These are phyloP conservation scores for Lochmaea capreae DNA, from an alignment of 2,888 invertebrate species.

Conservation along the genomic window DNA sequence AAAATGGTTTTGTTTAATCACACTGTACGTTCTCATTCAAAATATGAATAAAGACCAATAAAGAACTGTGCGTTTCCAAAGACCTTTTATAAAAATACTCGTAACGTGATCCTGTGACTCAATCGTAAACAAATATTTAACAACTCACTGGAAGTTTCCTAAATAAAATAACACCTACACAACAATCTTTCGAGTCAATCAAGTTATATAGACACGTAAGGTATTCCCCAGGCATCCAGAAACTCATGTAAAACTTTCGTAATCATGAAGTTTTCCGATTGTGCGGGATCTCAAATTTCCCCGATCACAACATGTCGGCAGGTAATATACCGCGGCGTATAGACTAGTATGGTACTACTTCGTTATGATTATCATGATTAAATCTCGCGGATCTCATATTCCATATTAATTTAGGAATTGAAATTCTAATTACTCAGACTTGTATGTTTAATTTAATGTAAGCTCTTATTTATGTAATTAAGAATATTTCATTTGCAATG, in stretches of 20 bases:
- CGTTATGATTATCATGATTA: neutral
- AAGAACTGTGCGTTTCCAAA: no score
- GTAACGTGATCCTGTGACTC: neutral
- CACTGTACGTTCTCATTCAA: no score
- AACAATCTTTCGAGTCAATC: neutral
- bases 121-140: neutral
- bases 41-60: no score
- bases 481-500: no score
- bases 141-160: neutral
- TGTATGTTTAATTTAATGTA: no score
- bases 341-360: neutral
- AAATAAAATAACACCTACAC: neutral
- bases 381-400: neutral
- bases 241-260: neutral
- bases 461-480: no score
- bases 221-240: neutral
- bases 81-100: no score
- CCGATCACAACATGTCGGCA: slow-evolving; percentile 7
- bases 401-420: neutral
- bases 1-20: no score
- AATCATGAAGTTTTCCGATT: slow-evolving; percentile 9
- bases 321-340: neutral
- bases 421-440: neutral
- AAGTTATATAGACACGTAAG: neutral
- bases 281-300: slow-evolving; percentile 4